A percentile compares a stretch with the other conserved stretches of the same genome.
Conservation (phyloP, 37 sponge, comb jelly and placozoan genomes). For the Cliona cf. orientalis region DNA sequence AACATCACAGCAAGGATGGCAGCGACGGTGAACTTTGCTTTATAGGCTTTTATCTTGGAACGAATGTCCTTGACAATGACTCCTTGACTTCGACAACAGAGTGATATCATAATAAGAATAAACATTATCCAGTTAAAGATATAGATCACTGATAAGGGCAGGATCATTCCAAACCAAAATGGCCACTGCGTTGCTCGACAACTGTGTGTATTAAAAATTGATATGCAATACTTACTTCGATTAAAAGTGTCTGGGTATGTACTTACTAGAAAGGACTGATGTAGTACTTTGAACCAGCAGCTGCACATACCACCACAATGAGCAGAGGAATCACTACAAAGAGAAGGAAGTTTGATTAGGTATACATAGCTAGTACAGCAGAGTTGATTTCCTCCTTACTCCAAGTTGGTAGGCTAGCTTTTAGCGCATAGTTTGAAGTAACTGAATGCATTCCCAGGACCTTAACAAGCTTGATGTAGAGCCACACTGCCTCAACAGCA, state of each 20-base stretch:
- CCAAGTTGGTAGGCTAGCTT: constrained; percentile 40
- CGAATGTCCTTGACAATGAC: too few relatives aligned
- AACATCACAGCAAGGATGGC: too few relatives aligned
- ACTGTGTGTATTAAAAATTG: too few relatives aligned
- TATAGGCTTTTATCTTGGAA: too few relatives aligned
- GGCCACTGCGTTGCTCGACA: constrained; percentile 38
- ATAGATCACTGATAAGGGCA: constrained; percentile 25
- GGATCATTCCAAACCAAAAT: constrained; percentile 37
- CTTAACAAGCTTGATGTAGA: constrained; percentile 59
- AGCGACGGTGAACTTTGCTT: too few relatives aligned
- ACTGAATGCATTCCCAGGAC: constrained; percentile 20
- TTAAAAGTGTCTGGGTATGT: too few relatives aligned
- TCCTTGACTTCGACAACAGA: too few relatives aligned
- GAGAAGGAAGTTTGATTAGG: not conserved
- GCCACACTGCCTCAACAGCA: constrained; percentile 52
- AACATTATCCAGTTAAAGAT: constrained; percentile 48
- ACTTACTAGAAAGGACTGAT: constrained; percentile 20
- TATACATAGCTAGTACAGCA: too few relatives aligned
- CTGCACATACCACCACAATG: constrained; percentile 37
- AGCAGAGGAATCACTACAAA: constrained; percentile 42
- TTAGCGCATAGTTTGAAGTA: not conserved
- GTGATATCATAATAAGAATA: constrained; percentile 19
- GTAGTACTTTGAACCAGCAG: constrained; percentile 38
- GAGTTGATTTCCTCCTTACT: constrained; percentile 33
- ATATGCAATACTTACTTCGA: too few relatives aligned